phyloP scores from a whole-genome alignment of 2,888 invertebrate species.

The Leptogaster cylindrica region DNA sequence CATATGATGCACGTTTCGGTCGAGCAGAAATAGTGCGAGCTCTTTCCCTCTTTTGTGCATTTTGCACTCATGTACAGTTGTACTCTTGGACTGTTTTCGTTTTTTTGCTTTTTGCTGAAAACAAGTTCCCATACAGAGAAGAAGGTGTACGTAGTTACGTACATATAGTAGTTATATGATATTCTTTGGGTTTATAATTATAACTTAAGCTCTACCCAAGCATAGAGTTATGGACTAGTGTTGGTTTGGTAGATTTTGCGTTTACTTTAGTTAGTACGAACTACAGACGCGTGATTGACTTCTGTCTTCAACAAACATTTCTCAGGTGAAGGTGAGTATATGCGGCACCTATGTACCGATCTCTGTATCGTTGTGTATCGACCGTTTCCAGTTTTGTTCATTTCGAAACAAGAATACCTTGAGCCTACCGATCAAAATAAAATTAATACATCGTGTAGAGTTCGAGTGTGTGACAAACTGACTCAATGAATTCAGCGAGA shows the following conservation, averaged over 20 bases:
- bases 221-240: constrained; percentile 38
- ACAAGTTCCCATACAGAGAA: too few relatives aligned
- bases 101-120: too few relatives aligned
- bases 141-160: too few relatives aligned
- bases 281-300: background rate
- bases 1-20: too few relatives aligned
- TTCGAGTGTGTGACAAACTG: constrained; percentile 51
- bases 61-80: too few relatives aligned
- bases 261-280: constrained; percentile 39
- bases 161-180: too few relatives aligned
- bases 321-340: constrained; percentile 18
- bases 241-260: constrained; percentile 29
- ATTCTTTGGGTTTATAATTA: too few relatives aligned
- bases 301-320: background rate
- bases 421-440: constrained; percentile 49
- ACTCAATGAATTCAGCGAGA: constrained; percentile 15
- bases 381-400: constrained; percentile 49
- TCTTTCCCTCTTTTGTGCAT: too few relatives aligned
- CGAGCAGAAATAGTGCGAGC: too few relatives aligned
- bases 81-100: too few relatives aligned
- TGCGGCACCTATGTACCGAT: background rate
- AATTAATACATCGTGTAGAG: constrained; percentile 3
- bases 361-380: constrained; percentile 47
- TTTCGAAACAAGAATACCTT: constrained; percentile 52
- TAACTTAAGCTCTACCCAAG: too few relatives aligned